Evolutionary conservation across 2,888 invertebrate species (phyloP).

Genomic region (Macaria notata): DNA sequence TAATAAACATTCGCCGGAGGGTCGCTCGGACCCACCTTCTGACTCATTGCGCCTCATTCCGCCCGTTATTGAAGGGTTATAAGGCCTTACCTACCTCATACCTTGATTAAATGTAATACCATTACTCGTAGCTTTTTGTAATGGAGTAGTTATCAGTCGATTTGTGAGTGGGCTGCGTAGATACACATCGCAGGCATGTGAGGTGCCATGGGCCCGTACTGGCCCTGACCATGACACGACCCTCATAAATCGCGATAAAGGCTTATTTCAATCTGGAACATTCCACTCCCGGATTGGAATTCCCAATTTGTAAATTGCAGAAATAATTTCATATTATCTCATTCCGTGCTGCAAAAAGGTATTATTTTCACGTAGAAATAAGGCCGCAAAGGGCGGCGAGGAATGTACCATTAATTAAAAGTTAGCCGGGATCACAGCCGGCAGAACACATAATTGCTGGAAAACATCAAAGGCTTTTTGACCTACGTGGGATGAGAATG

Average conservation of each 20-base stretch:
- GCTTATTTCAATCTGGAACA: constrained; percentile 28
- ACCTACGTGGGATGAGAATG: constrained; percentile 21
- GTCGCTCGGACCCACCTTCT: constrained; percentile 35
- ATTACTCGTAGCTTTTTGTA: neutral
- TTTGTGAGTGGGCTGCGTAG: neutral
- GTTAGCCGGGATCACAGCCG: constrained; percentile 18
- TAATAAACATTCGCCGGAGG: constrained; percentile 47
- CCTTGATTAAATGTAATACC: neutral
- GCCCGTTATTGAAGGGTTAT: constrained; percentile 13
- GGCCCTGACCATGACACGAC: constrained; percentile 21
- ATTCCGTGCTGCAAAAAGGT: constrained; percentile 28
- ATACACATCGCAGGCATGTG: no score
- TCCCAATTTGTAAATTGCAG: constrained; percentile 28
- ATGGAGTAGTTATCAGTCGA: neutral
- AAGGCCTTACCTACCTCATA: constrained; percentile 4
- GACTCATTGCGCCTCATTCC: constrained; percentile 21
- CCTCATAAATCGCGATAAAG: constrained; percentile 30
- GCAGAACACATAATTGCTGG: constrained; percentile 26
- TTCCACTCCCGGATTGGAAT: constrained; percentile 23
- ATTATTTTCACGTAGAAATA: constrained; percentile 27
- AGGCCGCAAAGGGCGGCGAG: constrained; percentile 23
- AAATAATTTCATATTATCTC: constrained; percentile 32
- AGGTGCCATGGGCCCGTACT: neutral
- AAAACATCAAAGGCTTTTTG: constrained; percentile 30
- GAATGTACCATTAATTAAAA: constrained; percentile 34